These are phyloP conservation scores for Enchytraeus crypticus DNA, from an alignment of 2,888 invertebrate genomes.

Conservation along the genomic window DNA sequence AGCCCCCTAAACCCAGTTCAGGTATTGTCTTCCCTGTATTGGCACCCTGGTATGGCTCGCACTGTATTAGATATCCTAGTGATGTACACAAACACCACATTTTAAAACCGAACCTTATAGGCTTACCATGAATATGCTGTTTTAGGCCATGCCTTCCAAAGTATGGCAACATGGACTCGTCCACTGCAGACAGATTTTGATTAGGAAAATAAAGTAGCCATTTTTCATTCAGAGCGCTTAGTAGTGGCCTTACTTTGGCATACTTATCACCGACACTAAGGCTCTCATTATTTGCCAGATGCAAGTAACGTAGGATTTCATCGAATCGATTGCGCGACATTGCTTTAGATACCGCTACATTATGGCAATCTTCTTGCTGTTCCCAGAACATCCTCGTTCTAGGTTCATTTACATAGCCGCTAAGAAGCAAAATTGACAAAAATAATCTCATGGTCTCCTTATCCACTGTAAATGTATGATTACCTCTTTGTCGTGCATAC, in stretches of 20 bases:
- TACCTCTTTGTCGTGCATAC: too few species aligned
- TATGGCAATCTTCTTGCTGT: background rate
- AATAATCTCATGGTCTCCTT: too few species aligned
- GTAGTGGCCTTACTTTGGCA: background rate
- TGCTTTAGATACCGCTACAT: background rate
- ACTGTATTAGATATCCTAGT: background rate
- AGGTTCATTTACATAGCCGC: background rate
- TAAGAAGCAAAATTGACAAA: background rate
- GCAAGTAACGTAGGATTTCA: background rate
- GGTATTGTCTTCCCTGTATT: background rate
- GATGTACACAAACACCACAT: background rate
- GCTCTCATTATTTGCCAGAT: background rate
- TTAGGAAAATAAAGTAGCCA: background rate
- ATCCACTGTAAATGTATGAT: too few species aligned
- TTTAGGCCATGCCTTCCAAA: background rate
- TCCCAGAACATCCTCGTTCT: background rate
- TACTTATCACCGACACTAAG: background rate
- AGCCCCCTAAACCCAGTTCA: background rate
- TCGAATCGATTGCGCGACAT: background rate
- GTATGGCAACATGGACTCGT: background rate
- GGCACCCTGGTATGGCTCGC: background rate
- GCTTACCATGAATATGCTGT: background rate
- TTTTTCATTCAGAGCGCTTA: background rate
- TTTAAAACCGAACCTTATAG: background rate
- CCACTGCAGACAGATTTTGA: background rate